Evolutionary conservation across 2,888 invertebrate genomes (phyloP).

Genomic region (Allolobophora icterica): DNA sequence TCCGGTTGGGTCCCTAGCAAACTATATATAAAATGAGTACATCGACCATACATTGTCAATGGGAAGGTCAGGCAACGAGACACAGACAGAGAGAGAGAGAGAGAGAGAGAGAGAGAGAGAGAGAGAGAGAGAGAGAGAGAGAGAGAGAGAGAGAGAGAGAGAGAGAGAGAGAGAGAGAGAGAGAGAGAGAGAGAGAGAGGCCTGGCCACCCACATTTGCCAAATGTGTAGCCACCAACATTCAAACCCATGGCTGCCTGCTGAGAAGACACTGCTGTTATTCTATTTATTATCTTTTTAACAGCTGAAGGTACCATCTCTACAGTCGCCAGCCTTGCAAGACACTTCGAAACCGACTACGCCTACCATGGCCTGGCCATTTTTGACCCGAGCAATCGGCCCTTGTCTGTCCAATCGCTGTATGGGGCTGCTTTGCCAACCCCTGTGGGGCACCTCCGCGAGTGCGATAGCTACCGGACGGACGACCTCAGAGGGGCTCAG

Average conservation of each 20-base stretch:
- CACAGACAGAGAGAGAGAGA: too few relatives aligned
- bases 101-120: too few relatives aligned
- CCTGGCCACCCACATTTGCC: too few relatives aligned
- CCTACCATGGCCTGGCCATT: background rate
- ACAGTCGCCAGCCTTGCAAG: background rate
- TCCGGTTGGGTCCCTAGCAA: background rate
- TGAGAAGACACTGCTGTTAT: background rate
- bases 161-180: too few relatives aligned
- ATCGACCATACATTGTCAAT: too few relatives aligned
- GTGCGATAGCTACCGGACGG: constrained; percentile 19
- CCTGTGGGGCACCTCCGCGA: background rate
- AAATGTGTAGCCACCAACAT: too few relatives aligned
- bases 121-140: too few relatives aligned
- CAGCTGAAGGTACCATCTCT: background rate
- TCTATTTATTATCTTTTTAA: background rate
- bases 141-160: too few relatives aligned
- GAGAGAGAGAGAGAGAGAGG: too few relatives aligned
- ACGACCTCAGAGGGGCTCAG: background rate
- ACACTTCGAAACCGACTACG: constrained; percentile 12
- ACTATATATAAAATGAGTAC: background rate
- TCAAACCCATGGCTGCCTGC: too few relatives aligned
- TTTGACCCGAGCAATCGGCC: constrained; percentile 12
- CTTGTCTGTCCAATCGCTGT: background rate
- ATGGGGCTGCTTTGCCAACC: background rate
- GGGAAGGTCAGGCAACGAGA: too few relatives aligned